Evolutionary conservation across 2,888 invertebrate genomes (phyloP).

Genomic region (Tetragonisca angustula): DNA sequence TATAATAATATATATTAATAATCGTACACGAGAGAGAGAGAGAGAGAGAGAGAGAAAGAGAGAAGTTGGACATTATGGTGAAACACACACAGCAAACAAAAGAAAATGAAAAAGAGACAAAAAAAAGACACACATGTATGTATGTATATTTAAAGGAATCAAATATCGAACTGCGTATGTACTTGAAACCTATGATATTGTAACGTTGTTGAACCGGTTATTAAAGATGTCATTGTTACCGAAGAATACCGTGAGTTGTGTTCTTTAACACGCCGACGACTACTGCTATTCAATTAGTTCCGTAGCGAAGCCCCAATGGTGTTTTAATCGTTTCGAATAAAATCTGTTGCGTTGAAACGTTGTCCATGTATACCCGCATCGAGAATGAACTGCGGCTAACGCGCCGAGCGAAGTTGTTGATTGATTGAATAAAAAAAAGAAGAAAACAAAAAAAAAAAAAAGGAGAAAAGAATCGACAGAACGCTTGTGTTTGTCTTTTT

Average conservation of each 20-base stretch:
- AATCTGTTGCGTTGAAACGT: constrained; percentile 11
- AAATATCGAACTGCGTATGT: constrained; percentile 75
- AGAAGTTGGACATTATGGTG: background rate
- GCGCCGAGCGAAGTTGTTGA: constrained; percentile 12
- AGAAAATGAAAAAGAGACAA: too few relatives aligned
- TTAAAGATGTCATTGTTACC: constrained; percentile 84
- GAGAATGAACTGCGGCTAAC: constrained; percentile 8
- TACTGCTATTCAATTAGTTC: background rate
- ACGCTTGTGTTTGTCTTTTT: background rate
- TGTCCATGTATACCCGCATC: constrained; percentile 5
- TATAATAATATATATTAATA: background rate
- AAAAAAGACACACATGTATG: constrained; percentile 76
- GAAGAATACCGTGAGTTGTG: constrained; percentile 76
- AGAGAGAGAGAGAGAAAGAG: too few relatives aligned
- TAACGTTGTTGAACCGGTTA: constrained; percentile 83
- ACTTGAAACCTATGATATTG: constrained; percentile 76
- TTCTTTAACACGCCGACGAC: constrained; percentile 34
- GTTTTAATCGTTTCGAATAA: constrained; percentile 4
- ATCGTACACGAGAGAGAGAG: constrained; percentile 23
- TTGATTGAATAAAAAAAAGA: constrained; percentile 26
- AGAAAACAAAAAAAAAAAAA: too few relatives aligned
- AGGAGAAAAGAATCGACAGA: background rate
- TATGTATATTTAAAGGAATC: constrained; percentile 81
- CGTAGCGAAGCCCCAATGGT: background rate
- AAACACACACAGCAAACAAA: constrained; percentile 30